These are phyloP conservation scores for Xylota sylvarum DNA, from an alignment of 2,888 invertebrate genomes.

Conservation along the genomic window DNA sequence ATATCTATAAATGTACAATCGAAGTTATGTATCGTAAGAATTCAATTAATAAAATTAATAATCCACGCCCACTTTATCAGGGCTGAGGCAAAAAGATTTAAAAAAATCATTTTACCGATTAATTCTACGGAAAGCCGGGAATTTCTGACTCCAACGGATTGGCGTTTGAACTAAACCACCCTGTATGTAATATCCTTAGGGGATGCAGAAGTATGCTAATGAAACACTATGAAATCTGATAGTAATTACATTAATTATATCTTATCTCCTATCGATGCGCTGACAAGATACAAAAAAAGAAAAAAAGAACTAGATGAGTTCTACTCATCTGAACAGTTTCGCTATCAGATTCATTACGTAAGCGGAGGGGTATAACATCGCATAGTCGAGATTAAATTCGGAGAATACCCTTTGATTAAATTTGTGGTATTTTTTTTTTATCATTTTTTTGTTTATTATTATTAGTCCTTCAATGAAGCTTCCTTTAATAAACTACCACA, in stretches of 20 bases:
- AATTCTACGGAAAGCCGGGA: too few relatives aligned
- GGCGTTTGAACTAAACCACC: too few relatives aligned
- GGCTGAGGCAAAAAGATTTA: too few relatives aligned
- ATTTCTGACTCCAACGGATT: too few relatives aligned
- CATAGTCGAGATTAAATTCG: neutral
- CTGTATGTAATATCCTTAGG: too few relatives aligned
- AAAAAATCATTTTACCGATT: too few relatives aligned
- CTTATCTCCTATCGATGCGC: neutral
- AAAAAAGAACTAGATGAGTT: neutral
- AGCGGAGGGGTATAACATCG: neutral
- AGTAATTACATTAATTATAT: neutral
- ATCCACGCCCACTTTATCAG: too few relatives aligned
- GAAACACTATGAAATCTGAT: neutral
- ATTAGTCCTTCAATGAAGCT: neutral
- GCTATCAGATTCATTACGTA: neutral
- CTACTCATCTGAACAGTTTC: neutral
- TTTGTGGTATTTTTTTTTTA: neutral
- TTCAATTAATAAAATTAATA: too few relatives aligned
- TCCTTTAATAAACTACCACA: neutral
- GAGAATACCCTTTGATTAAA: neutral
- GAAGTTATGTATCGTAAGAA: too few relatives aligned
- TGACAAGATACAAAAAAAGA: neutral
- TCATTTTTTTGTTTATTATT: neutral
- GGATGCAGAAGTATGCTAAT: neutral
- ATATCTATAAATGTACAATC: too few relatives aligned